Percentiles rank a stretch among this genome's conserved stretches.
phyloP scores from a whole-genome alignment of 2,113 vertebrate genomes.

The Edolisoma coerulescens region DNA sequence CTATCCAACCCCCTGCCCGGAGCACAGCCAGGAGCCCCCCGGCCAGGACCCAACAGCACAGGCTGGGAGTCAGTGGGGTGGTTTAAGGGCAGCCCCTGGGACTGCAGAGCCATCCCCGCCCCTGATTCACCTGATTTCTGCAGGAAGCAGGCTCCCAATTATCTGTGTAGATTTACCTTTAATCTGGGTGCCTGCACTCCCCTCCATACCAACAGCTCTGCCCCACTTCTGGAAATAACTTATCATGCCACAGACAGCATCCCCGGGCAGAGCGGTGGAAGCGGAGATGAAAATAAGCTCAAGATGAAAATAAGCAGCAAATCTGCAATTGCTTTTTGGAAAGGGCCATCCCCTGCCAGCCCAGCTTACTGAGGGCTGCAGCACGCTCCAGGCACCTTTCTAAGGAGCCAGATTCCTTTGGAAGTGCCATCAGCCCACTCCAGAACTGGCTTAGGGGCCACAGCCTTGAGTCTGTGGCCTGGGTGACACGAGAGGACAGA shows the following conservation, averaged over 20 bases:
- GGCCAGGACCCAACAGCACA: fast-evolving
- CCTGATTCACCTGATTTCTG: neutral
- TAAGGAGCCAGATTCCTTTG: neutral
- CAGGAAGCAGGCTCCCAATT: neutral
- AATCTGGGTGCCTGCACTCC: neutral
- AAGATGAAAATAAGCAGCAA: neutral
- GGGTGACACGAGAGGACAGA: neutral
- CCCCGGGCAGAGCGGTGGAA: neutral
- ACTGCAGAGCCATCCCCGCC: fast-evolving
- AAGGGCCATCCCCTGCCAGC: neutral
- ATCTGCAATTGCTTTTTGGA: neutral
- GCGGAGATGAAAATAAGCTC: neutral
- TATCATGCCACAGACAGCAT: conserved; percentile 34
- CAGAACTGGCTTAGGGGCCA: neutral
- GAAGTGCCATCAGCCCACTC: neutral
- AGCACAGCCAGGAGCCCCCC: neutral
- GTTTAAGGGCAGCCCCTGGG: neutral
- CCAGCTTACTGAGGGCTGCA: neutral
- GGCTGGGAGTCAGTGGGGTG: neutral
- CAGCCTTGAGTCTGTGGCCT: neutral
- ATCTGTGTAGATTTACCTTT: conserved; percentile 18
- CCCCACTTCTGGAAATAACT: conserved; percentile 56
- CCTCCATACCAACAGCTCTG: conserved; percentile 9
- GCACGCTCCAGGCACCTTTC: neutral
- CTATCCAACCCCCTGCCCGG: neutral